A percentile compares a stretch with the other conserved stretches of the same genome.
These are phyloP conservation scores for Nudaria mundana DNA, from an alignment of 2,888 invertebrate species.

Conservation along the genomic window DNA sequence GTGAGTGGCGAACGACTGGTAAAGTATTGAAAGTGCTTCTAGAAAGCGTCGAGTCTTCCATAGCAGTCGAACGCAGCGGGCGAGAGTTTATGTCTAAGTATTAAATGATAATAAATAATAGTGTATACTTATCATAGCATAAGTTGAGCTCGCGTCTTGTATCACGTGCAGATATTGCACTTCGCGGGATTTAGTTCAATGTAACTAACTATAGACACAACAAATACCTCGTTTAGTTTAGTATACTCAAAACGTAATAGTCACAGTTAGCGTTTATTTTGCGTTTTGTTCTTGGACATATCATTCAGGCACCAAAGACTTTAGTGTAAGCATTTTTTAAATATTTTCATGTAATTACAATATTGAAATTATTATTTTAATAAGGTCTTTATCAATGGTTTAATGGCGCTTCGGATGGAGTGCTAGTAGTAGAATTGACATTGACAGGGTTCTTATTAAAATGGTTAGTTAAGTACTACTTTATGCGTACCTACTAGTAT, in stretches of 20 bases:
- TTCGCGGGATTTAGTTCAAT: slow-evolving; percentile 62
- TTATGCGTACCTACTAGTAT: slow-evolving; percentile 40
- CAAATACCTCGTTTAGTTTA: slow-evolving; percentile 77
- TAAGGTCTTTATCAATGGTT: slow-evolving; percentile 40
- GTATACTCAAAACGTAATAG: slow-evolving; percentile 64
- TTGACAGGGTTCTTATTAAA: slow-evolving; percentile 42
- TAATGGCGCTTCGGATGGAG: slow-evolving; percentile 20
- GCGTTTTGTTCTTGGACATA: slow-evolving; percentile 77
- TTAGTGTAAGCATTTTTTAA: slow-evolving; percentile 71
- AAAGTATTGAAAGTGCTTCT: slow-evolving; percentile 74
- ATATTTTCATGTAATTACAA: slow-evolving; percentile 52
- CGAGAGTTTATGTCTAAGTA: slow-evolving; percentile 73
- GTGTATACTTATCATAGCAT: slow-evolving; percentile 73
- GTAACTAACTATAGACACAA: slow-evolving; percentile 71
- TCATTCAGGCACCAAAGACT: slow-evolving; percentile 80
- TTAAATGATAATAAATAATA: slow-evolving; percentile 80
- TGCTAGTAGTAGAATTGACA: slow-evolving; percentile 22
- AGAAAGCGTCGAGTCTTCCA: slow-evolving; percentile 80
- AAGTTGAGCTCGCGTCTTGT: slow-evolving; percentile 59
- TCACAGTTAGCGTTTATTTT: slow-evolving; percentile 69
- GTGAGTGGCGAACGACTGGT: slow-evolving; percentile 73
- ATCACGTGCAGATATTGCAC: slow-evolving; percentile 58
- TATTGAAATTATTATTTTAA: slow-evolving; percentile 35
- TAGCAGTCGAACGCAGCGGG: slow-evolving; percentile 73
- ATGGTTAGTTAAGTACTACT: slow-evolving; percentile 37